phyloP scores from a whole-genome alignment of 2,113 vertebrate genomes.

The Forbesichthys agassizii region DNA sequence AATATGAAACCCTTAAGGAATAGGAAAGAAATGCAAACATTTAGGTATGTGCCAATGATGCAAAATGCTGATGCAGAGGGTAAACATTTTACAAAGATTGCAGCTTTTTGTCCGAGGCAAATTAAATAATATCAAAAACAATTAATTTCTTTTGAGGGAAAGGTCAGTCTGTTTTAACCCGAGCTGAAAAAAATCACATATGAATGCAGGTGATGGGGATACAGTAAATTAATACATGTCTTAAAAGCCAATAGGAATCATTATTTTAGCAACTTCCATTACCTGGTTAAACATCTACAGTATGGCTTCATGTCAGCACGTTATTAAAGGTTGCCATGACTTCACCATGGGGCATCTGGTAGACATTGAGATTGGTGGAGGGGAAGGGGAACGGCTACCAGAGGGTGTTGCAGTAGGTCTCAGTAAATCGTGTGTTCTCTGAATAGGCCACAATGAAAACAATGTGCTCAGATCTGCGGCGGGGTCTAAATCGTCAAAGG shows the following conservation, averaged over 20 bases:
- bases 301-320: conserved; percentile 73
- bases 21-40: conserved; percentile 44
- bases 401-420: conserved; percentile 40
- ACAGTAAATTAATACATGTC: conserved; percentile 67
- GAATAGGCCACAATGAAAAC: conserved; percentile 35
- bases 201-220: conserved; percentile 38
- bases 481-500: conserved; percentile 36
- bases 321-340: conserved; percentile 64
- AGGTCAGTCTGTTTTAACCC: conserved; percentile 70
- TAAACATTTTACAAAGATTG: conserved; percentile 67
- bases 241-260: conserved; percentile 70
- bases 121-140: conserved; percentile 65
- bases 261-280: conserved; percentile 64
- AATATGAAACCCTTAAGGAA: conserved; percentile 61
- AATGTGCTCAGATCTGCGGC: conserved; percentile 38
- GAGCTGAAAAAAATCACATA: conserved; percentile 47
- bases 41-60: conserved; percentile 64
- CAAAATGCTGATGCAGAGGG: conserved; percentile 64
- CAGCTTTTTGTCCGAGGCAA: conserved; percentile 63
- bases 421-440: conserved; percentile 29
- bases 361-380: conserved; percentile 24
- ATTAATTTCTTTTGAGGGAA: conserved; percentile 71
- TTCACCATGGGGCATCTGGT: conserved; percentile 44
- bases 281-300: conserved; percentile 63
- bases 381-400: conserved; percentile 15